Evolutionary conservation across 2,888 invertebrate species (phyloP).

Genomic region (Polymixis flavicincta): DNA sequence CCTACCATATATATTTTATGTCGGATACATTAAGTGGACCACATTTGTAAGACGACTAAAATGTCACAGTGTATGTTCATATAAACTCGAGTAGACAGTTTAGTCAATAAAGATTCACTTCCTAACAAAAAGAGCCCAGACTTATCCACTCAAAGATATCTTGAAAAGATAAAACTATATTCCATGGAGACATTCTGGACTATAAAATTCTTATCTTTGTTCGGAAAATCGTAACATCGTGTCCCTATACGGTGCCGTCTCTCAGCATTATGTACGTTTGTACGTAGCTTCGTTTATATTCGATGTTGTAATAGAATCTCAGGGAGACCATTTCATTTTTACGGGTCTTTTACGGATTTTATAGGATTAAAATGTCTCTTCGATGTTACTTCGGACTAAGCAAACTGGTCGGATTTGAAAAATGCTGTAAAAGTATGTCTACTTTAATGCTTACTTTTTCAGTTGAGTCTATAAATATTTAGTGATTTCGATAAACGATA

Average conservation of each 20-base stretch:
- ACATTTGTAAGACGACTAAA: no score
- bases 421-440: slow-evolving; percentile 11
- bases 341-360: slow-evolving; percentile 54
- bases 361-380: slow-evolving; percentile 62
- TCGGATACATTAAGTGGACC: no score
- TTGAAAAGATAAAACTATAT: slow-evolving; percentile 53
- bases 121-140: slow-evolving; percentile 17
- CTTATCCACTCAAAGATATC: slow-evolving; percentile 35
- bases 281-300: slow-evolving; percentile 34
- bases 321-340: slow-evolving; percentile 57
- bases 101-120: slow-evolving; percentile 46
- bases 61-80: not conserved
- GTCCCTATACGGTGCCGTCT: slow-evolving; percentile 12
- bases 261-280: slow-evolving; percentile 43
- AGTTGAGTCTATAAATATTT: not conserved
- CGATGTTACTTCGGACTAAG: slow-evolving; percentile 45
- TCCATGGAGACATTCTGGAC: slow-evolving; percentile 39
- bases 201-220: slow-evolving; percentile 52
- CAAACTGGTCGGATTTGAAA: slow-evolving; percentile 18
- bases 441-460: slow-evolving; percentile 20
- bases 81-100: not conserved
- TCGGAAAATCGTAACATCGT: slow-evolving; percentile 31
- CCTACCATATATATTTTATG: no score
- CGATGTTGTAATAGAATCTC: slow-evolving; percentile 60
- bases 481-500: slow-evolving; percentile 2